Percentiles rank a stretch among this genome's conserved stretches.
Evolutionary conservation across 2,797 vertebrate species (phyloP).

Genomic region (Eulemur albifrons): DNA sequence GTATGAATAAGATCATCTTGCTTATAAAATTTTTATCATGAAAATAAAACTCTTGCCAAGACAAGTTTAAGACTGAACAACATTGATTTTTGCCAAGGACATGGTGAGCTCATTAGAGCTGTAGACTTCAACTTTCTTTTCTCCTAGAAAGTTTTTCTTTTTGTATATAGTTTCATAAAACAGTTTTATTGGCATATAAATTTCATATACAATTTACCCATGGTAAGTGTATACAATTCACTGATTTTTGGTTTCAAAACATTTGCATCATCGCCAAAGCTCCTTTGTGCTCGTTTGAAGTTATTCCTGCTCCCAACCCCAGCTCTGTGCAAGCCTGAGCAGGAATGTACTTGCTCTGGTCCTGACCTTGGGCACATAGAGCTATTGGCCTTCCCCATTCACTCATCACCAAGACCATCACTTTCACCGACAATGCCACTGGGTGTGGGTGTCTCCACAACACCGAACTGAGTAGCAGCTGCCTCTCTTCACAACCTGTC

Average conservation of each 20-base stretch:
- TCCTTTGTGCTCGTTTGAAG: not conserved
- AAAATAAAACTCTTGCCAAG: conserved; percentile 40
- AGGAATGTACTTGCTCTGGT: not conserved
- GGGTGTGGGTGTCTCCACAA: not conserved
- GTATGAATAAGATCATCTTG: not conserved
- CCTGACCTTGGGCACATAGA: not conserved
- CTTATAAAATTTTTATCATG: not conserved
- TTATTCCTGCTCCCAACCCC: not conserved
- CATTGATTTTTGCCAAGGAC: not conserved
- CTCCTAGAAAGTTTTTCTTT: not conserved
- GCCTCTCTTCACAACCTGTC: not conserved
- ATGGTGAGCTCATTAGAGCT: not conserved
- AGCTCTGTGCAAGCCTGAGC: not conserved
- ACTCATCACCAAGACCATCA: not conserved
- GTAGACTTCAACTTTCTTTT: not conserved
- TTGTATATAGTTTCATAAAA: not conserved
- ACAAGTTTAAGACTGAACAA: not conserved
- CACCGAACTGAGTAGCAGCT: not conserved
- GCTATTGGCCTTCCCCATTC: not conserved
- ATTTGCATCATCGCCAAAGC: not conserved
- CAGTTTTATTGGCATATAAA: not conserved
- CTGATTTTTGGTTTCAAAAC: not conserved
- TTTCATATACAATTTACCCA: not conserved
- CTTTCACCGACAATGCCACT: not conserved
- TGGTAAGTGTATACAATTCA: not conserved